Evolutionary conservation across 30 jellyfish, hydroid and myxozoan genomes (phyloP).

Genomic region (Pelagia noctiluca): DNA sequence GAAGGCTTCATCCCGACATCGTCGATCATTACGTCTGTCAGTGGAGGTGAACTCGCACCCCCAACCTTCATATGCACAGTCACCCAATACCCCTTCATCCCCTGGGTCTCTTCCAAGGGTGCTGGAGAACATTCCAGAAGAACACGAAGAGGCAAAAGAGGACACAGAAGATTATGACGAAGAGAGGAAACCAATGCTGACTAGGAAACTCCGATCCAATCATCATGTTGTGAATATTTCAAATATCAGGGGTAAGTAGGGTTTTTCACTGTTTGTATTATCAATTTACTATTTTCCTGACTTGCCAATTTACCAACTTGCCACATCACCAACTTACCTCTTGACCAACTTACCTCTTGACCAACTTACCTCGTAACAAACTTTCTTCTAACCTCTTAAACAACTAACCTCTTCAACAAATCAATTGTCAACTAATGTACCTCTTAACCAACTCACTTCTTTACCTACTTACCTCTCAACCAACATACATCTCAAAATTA

Average conservation of each 20-base stretch:
- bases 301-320: no score
- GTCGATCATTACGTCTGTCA: slow-evolving; percentile 50
- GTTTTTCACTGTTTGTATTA: no score
- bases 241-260: slow-evolving; percentile 2
- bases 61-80: slow-evolving; percentile 73
- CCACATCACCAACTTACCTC: no score
- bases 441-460: no score
- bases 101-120: slow-evolving; percentile 76
- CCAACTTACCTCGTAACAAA: no score
- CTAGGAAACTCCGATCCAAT: not conserved
- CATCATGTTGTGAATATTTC: slow-evolving; percentile 6
- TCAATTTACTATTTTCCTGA: no score
- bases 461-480: no score
- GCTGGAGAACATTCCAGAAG: slow-evolving; percentile 91
- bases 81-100: slow-evolving; percentile 65
- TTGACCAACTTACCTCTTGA: no score
- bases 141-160: slow-evolving; percentile 74
- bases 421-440: no score
- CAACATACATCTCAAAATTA: no score
- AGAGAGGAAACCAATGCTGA: slow-evolving; percentile 63
- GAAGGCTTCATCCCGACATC: slow-evolving; percentile 63
- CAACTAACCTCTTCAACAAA: no score
- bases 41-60: slow-evolving; percentile 74
- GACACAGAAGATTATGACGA: slow-evolving; percentile 67
- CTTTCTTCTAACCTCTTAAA: no score